A percentile compares a stretch with the other conserved stretches of the same genome.
These are phyloP conservation scores for Drosophila birchii DNA, from an alignment of 2,888 invertebrate genomes.

Conservation along the genomic window DNA sequence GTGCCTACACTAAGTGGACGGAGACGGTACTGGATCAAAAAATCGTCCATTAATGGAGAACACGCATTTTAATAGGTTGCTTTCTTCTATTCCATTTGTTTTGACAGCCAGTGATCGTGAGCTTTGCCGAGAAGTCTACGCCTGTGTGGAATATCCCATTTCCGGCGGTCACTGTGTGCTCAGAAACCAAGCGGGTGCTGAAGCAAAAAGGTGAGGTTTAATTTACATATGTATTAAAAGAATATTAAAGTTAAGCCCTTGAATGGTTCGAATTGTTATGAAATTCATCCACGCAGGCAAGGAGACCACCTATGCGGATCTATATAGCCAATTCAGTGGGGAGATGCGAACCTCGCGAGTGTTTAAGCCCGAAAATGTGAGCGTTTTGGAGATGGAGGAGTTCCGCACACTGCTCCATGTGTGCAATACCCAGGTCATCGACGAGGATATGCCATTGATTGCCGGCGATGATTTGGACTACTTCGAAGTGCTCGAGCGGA, in stretches of 20 bases:
- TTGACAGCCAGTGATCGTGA: slow-evolving; percentile 88
- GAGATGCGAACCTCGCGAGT: slow-evolving; percentile 46
- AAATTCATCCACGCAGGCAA: slow-evolving; percentile 14
- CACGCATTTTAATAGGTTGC: too few relatives aligned
- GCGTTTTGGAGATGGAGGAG: slow-evolving; percentile 68
- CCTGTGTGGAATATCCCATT: slow-evolving; percentile 84
- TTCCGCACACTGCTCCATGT: slow-evolving; percentile 81
- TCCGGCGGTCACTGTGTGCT: slow-evolving; percentile 83
- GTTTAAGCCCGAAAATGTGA: slow-evolving; percentile 67
- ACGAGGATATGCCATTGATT: slow-evolving; percentile 67
- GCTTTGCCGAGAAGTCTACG: slow-evolving; percentile 89
- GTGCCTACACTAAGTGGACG: slow-evolving; percentile 89
- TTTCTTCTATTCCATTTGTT: not conserved
- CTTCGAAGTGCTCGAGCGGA: slow-evolving; percentile 78
- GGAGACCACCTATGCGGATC: slow-evolving; percentile 65
- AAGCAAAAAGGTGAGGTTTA: slow-evolving; percentile 47
- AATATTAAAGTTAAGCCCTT: too few relatives aligned
- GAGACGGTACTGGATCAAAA: slow-evolving; percentile 82
- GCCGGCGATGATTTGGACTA: slow-evolving; percentile 69
- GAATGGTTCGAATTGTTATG: too few relatives aligned
- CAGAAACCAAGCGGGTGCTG: slow-evolving; percentile 80
- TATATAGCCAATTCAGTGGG: slow-evolving; percentile 60
- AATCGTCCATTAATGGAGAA: too few relatives aligned
- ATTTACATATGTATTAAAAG: not conserved
- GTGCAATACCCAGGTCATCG: slow-evolving; percentile 78